Conservation (phyloP, 2,888 invertebrate genomes). For the Ctenicera cuprea region DNA sequence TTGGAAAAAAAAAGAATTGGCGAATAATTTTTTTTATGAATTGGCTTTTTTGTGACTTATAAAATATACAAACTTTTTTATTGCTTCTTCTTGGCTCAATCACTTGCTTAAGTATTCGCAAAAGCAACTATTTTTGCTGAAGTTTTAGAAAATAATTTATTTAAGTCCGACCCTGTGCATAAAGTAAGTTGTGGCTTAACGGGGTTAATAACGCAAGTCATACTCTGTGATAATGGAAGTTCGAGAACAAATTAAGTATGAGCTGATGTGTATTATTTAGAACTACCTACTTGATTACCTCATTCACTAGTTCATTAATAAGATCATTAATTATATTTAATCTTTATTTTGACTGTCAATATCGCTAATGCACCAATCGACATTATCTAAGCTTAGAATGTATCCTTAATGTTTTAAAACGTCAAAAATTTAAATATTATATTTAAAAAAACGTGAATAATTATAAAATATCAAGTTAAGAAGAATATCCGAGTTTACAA, state of each 20-base stretch:
- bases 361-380: constrained; percentile 14
- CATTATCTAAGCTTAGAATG: constrained; percentile 8
- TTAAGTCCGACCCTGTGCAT: neutral
- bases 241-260: constrained; percentile 56
- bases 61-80: too few species aligned
- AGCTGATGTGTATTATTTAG: constrained; percentile 56
- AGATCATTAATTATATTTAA: constrained; percentile 53
- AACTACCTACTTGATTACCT: constrained; percentile 64
- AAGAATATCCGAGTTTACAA: too few species aligned
- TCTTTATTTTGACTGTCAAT: constrained; percentile 46
- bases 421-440: too few species aligned
- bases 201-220: constrained; percentile 40
- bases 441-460: too few species aligned
- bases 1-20: too few species aligned
- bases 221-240: constrained; percentile 38
- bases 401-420: neutral
- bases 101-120: too few species aligned
- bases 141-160: too few species aligned
- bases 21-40: too few species aligned
- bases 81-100: too few species aligned
- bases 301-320: constrained; percentile 64
- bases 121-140: too few species aligned
- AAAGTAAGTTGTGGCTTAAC: neutral
- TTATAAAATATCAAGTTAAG: too few species aligned
- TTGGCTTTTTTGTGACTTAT: too few species aligned